Base-by-base conservation (phyloP, 2,113 vertebrate species). In the Coryphaenoides rupestris region DNA sequence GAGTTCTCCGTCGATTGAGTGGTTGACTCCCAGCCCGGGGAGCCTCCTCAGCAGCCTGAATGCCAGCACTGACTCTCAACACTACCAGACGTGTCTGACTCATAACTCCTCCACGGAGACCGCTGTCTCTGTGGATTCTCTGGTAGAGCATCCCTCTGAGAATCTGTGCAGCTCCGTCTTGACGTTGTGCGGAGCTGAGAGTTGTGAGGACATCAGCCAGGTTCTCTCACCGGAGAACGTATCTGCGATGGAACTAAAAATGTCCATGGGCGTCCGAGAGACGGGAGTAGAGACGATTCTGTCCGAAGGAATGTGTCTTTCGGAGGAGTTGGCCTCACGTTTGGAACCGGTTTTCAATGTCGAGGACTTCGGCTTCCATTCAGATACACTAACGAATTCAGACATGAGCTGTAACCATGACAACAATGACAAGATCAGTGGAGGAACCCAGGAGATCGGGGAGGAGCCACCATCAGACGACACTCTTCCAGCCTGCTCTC, bases 81-180 rank as follows among this genome's bases (percentile, higher is more conserved):
- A 70, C 17, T 91, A 92, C 3, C 73, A 86, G 62, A 90, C 83
- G 17, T 91, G 91, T 28, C 60, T 1, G 0, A 90, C 86, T 0
- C 61, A 72, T 14, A 17, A 73, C 7, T 72, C 76, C 12, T 68
- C 70, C 3, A 72, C 74, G 14, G 59, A 66, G 26, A 0, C 55
- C 52, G 1, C 50, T 61, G 58, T 10, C 33, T 40, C 33, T 7
- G 33, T 0, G 33, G 7, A 40, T 10, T 6, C 33, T 10, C 33
- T 13, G 33, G 33, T 0, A 10, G 33, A 9, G 2, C 33, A 10
- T 12, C 33, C 33, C 7, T 12, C 33, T 7, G 33, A 40, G 33
- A 12, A 40, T 10, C 33, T 40, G 33, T 40, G 33, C 7, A 12
- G 33, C 33, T 40, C 33, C 33, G 33, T 40, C 33, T 40, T 12